Evolutionary conservation across 1,140 invertebrate genomes (phyloP), one percentile per base, ranked within the genome.

Genomic region (Caenorhabditis brenneri): DNA sequence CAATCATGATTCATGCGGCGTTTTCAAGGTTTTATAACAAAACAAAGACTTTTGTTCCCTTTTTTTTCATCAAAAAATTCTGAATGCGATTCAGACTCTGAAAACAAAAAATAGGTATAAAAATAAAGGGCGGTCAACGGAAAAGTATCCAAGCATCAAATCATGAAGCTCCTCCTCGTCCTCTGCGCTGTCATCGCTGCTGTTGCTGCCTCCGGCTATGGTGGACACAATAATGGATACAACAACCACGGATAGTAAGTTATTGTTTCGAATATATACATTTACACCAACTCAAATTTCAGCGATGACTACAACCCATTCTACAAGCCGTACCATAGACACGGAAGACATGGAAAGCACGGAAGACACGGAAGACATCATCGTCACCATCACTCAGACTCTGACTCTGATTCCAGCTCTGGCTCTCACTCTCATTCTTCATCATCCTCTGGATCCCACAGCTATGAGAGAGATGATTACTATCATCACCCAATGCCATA

Each of bases 31-130:
- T 55, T 55, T 9, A 24, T 27, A 55, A 55, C 53, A 55, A 55
- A 55, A 55, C 4, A n/a, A 2, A 19, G 53, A 9, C 27, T 27
- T 55, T 55, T 27, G 22, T 55, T 55, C 22, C 53, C 12, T 15
- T 1, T 55, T 55, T 55, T 55, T 27, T 15, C 22, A 55, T 55
- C 10, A 55, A 27, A 24, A 55, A 55, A 29, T 55, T 55, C 9
- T 7, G 22, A 55, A n/a, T n/a, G 7, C 7, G 10, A 22, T 55
- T 29, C 12, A 12, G 15, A 0, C 9, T 27, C 22, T 24, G n/a
- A 74, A 74, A 74, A 74, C 65, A 74, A 22, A 74, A n/a, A 22
- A 33, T 24, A 4, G 22, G 10, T 74, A 74, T 74, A 74, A 74
- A 74, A 36, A 19, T 15, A 19, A 3, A 1, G 65, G 1, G 19